Evolutionary conservation across 1,140 invertebrate genomes (phyloP), one percentile per base, ranked within the genome.

Genomic region (Drosophila parvula): DNA sequence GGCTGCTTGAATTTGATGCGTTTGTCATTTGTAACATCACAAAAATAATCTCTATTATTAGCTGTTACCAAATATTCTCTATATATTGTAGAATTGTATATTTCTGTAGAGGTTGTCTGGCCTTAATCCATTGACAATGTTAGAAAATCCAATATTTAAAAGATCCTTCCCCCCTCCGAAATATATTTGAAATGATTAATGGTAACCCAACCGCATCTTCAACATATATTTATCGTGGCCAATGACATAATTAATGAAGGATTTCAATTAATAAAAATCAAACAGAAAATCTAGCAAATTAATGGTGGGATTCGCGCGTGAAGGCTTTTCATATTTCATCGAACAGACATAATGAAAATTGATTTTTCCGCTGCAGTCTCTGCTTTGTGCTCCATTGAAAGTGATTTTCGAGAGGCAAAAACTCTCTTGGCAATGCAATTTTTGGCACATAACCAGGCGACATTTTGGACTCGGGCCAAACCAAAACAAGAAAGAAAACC

Each of bases 271-370:
- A 41, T 38, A 10, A 34, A 44, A 59, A 58, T 22, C 36, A 41
- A 70, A 70, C 28, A 30, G 30, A 70, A 73, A 50, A 70, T 40
- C 41, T 53, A 12, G 68, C 28, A 68, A 68, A 68, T 74, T 62
- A 73, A 62, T 38, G 28, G 14, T 48, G 38, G 34, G 28, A 36
- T 56, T 32, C 48, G 36, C 32, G 57, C 40, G 41, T 50, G 53
- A 70, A 70, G 50, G 18, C 51, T 61, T 78, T 78, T 83, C 67
- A 89, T 74, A 79, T 74, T 80, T 80, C 68, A 85, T 88, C 56
- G 67, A 60, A 65, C 57, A 90, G 85, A 84, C 84, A 90, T 89
- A 90, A 88, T 88, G 68, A 78, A 84, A 88, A 75, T 90, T 70
- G 69, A 83, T 75, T 65, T 75, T 60, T 58, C 34, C 36, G 57